phyloP scores from a whole-genome alignment of 2,888 invertebrate species.

The Ormyrus nitidulus region DNA sequence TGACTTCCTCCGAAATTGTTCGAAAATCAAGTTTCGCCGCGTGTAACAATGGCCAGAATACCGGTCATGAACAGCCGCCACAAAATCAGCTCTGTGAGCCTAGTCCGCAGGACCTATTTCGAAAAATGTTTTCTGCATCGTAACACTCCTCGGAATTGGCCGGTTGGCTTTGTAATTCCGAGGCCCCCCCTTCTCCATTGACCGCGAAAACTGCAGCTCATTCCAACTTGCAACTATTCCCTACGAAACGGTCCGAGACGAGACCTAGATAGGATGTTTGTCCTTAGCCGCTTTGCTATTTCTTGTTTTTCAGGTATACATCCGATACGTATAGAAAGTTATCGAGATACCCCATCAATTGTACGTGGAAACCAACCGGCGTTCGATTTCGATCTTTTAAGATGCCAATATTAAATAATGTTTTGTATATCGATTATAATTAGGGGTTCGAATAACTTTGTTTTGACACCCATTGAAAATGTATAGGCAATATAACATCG shows the following conservation, averaged over 20 bases:
- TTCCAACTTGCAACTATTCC: constrained; percentile 72
- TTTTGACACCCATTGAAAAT: constrained; percentile 42
- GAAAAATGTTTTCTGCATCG: constrained; percentile 67
- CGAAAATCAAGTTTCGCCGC: constrained; percentile 31
- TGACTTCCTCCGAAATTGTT: constrained; percentile 38
- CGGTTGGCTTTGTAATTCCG: constrained; percentile 65
- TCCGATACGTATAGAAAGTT: constrained; percentile 48
- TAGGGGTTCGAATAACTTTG: constrained; percentile 41
- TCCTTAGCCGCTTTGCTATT: constrained; percentile 50
- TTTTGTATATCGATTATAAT: constrained; percentile 48
- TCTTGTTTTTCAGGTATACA: constrained; percentile 53
- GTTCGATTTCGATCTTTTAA: constrained; percentile 39
- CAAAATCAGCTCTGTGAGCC: constrained; percentile 34
- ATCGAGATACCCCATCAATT: constrained; percentile 50
- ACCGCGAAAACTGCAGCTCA: constrained; percentile 72
- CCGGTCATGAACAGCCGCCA: constrained; percentile 45
- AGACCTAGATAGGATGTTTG: constrained; percentile 56
- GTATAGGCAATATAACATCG: not conserved
- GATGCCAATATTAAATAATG: constrained; percentile 43
- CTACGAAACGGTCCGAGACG: constrained; percentile 42
- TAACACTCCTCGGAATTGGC: constrained; percentile 70
- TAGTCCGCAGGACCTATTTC: constrained; percentile 28
- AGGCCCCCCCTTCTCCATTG: constrained; percentile 61
- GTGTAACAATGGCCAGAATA: constrained; percentile 51
- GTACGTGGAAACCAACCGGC: constrained; percentile 34